Base-by-base conservation (phyloP, 2,888 invertebrate genomes). In the Pantelozetes paolii region DNA sequence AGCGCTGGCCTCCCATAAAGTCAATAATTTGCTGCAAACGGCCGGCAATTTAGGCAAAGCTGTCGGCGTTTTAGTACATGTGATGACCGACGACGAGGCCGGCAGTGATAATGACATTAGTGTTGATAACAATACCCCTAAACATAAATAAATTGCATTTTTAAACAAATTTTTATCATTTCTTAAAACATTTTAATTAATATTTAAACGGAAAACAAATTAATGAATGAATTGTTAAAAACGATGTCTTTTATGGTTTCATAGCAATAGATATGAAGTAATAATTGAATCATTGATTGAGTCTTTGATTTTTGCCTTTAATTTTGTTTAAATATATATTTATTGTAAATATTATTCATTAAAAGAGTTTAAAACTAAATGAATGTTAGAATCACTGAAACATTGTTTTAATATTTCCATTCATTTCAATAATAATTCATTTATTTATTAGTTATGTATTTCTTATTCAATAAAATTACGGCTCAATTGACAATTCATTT, bases 41-140 rank as follows among this genome's bases (percentile, higher is more conserved):
- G 90, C 91, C 85, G 91, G 90, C 82, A 91, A 93, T 83, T 86
- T 94, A 78, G 91, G 91, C 75, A 88, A 89, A 83, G 93, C 92
- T 75, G 91, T 94, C 79, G 91, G 92, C 80, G 90, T 91, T 81
- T 85, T 94, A 80, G 94, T 94, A 77, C 90, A 90, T 64, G 92
- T 91, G 72, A 93, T 94, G 88, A 90, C 89, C 59, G 89, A 92
- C 81, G 92, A 93, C 75, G 85, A 85, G 62, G 82, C 76, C 32
- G 77, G 72, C 23, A 75, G 76, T 62, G 76, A 62, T 72, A 48
- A 72, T n/a, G 72, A 72, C 1, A 42, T 15, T 11, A 23, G 23
- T 36, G 23, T 71, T 42, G 8, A 40, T 40, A 32, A 69, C 13
- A 69, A 42, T 69, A 45, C 15, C 45, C 2, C 69, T 45, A 69